Percentiles rank a stretch among this genome's conserved stretches.
Evolutionary conservation across 2,888 invertebrate genomes (phyloP).

Genomic region (Lithosia quadra): DNA sequence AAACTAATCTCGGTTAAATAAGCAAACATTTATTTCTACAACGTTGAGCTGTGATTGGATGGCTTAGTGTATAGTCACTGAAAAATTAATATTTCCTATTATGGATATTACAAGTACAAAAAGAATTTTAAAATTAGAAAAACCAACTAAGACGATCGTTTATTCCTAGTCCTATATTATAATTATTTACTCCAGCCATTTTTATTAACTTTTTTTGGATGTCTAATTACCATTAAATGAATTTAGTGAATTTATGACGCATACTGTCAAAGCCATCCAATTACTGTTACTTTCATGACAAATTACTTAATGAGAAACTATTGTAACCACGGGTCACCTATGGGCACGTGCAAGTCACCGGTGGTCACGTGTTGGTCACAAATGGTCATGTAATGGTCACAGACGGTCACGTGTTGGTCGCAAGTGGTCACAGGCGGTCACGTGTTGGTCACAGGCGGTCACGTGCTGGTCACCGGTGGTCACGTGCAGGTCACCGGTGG

Average conservation of each 20-base stretch:
- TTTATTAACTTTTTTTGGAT: background rate
- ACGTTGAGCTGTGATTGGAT: background rate
- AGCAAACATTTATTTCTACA: background rate
- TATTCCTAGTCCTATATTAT: too few relatives aligned
- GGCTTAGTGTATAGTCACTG: background rate
- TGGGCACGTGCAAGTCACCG: background rate
- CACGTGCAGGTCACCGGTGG: conserved; percentile 48
- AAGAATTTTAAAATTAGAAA: background rate
- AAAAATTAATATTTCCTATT: background rate
- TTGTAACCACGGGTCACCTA: background rate
- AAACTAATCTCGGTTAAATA: background rate
- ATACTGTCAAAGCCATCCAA: background rate
- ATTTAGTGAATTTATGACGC: background rate
- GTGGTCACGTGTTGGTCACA: background rate
- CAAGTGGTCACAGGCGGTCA: background rate
- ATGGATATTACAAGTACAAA: background rate
- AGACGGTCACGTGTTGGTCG: too few relatives aligned
- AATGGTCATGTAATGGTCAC: background rate
- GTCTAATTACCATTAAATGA: background rate
- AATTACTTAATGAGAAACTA: background rate
- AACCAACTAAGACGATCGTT: too few relatives aligned
- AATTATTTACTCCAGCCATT: too few relatives aligned
- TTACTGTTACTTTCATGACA: background rate
- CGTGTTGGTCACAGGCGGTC: background rate
- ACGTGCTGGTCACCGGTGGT: background rate